phyloP scores from a whole-genome alignment of 1,140 invertebrate genomes.

The Penaeus vannamei region DNA sequence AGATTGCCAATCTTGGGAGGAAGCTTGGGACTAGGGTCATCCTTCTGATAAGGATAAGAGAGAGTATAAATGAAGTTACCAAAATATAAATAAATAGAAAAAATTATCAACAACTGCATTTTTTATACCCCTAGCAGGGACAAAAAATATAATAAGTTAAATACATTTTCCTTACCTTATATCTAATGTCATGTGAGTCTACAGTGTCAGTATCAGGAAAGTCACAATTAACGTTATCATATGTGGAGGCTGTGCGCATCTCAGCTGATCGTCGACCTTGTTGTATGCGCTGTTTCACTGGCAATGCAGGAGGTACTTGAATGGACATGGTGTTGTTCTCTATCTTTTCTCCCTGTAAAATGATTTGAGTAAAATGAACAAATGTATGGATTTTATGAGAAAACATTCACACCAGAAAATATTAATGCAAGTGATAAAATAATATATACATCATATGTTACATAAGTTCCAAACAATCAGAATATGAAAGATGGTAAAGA shows the following conservation, averaged over 20 bases:
- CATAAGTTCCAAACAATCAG: too few species aligned
- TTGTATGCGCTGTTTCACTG: conserved; percentile 76
- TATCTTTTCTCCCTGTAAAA: conserved; percentile 38
- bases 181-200: conserved; percentile 11
- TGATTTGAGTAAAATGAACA: neutral
- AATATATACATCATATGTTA: too few species aligned
- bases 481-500: too few species aligned
- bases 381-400: neutral
- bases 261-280: conserved; percentile 12
- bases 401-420: neutral
- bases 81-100: neutral
- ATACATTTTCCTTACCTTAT: conserved; percentile 1
- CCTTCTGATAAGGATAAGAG: neutral
- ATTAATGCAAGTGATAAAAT: too few species aligned
- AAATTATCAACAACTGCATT: too few species aligned
- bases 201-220: conserved; percentile 12
- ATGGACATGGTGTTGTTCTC: conserved; percentile 50
- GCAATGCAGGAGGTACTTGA: conserved; percentile 78
- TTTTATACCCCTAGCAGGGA: neutral
- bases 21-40: conserved; percentile 48
- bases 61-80: neutral
- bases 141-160: neutral
- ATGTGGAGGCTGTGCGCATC: conserved; percentile 27
- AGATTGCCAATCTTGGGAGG: conserved; percentile 40
- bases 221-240: conserved; percentile 32